phyloP scores from a whole-genome alignment of 2,888 invertebrate species.

The Eugnorisma glareosa region DNA sequence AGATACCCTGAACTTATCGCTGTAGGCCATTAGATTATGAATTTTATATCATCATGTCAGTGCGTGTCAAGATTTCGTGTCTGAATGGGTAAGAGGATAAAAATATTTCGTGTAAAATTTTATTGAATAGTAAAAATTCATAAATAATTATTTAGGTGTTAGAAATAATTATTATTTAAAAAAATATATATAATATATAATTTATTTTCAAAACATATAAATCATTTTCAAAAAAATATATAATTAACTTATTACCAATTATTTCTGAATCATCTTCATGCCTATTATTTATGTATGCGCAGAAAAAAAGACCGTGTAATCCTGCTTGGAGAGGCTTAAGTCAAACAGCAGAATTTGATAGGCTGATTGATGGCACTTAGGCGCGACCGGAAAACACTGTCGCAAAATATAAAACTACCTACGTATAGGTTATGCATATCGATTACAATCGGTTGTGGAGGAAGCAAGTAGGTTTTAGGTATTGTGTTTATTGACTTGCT shows the following conservation, averaged over 20 bases:
- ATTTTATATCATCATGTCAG: constrained; percentile 50
- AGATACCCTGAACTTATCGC: constrained; percentile 36
- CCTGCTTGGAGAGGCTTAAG: not conserved
- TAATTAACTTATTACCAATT: too few relatives aligned
- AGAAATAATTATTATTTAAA: not conserved
- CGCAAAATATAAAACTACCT: constrained; percentile 12
- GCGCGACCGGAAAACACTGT: constrained; percentile 39
- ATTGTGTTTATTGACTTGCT: not conserved
- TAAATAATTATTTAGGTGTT: constrained; percentile 14
- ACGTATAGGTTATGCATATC: constrained; percentile 2
- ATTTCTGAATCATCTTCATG: not conserved
- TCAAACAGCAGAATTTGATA: constrained; percentile 22
- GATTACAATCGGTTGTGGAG: constrained; percentile 15
- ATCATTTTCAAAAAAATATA: too few relatives aligned
- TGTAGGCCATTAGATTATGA: constrained; percentile 45
- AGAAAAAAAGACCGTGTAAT: constrained; percentile 5
- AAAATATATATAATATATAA: too few relatives aligned
- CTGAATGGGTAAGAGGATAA: constrained; percentile 11
- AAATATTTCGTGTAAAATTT: constrained; percentile 11
- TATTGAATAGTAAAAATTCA: constrained; percentile 18
- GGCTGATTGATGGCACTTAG: constrained; percentile 49
- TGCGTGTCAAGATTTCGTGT: constrained; percentile 38
- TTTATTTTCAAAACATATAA: too few relatives aligned
- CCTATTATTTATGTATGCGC: not conserved
- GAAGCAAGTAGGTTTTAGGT: not conserved